Evolutionary conservation across 1,140 invertebrate genomes (phyloP).

Genomic region (Uloborus diversus): DNA sequence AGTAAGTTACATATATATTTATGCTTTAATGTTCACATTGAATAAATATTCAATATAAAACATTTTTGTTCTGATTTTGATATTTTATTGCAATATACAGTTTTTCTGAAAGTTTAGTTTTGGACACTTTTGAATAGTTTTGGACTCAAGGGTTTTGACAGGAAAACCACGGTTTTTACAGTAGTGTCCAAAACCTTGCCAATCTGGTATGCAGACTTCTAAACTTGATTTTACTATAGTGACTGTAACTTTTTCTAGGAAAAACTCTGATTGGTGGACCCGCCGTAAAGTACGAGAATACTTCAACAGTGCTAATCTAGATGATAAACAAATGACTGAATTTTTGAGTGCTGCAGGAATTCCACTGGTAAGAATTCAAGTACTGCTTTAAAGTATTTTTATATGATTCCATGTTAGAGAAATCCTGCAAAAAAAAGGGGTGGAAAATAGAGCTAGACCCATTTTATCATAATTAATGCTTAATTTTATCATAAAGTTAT

Average conservation of each 20-base stretch:
- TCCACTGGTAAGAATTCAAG: slow-evolving; percentile 15
- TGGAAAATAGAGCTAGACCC: neutral
- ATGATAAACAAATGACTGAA: slow-evolving; percentile 35
- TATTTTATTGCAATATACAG: too few species aligned
- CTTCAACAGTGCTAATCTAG: slow-evolving; percentile 37
- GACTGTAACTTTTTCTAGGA: neutral
- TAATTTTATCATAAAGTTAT: neutral
- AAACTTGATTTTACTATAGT: too few species aligned
- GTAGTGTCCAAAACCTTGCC: too few species aligned
- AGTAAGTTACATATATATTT: too few species aligned
- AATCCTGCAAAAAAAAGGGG: neutral
- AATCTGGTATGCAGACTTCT: too few species aligned
- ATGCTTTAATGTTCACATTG: too few species aligned
- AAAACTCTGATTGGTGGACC: slow-evolving; percentile 31
- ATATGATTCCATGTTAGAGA: neutral
- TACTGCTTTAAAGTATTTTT: neutral
- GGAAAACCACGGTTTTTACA: too few species aligned
- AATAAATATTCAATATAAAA: too few species aligned
- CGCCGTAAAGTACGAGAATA: slow-evolving; percentile 29
- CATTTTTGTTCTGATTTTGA: too few species aligned
- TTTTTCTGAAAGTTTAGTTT: too few species aligned
- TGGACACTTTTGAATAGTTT: too few species aligned
- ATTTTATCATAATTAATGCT: neutral
- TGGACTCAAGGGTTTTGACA: too few species aligned
- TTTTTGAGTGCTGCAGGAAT: slow-evolving; percentile 37